A percentile compares a stretch with the other conserved stretches of the same genome.
Conservation (phyloP, 1,140 invertebrate genomes). For the Saccostrea glomerata region DNA sequence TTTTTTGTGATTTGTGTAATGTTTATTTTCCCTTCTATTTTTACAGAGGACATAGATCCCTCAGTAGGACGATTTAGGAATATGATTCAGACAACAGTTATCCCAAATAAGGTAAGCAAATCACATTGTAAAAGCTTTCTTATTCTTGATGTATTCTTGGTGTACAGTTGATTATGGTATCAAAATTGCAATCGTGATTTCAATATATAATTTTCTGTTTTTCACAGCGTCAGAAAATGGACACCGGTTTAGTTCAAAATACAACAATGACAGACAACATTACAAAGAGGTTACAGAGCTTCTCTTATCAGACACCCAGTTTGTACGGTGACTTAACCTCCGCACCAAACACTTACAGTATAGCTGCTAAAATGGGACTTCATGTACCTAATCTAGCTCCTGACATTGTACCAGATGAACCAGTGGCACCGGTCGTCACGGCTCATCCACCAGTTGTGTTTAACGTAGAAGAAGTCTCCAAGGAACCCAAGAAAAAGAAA, state of each 20-base stretch:
- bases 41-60: slow-evolving; percentile 96
- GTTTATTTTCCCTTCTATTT: too few species aligned
- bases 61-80: slow-evolving; percentile 97
- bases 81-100: slow-evolving; percentile 89
- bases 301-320: slow-evolving; percentile 73
- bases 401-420: slow-evolving; percentile 86
- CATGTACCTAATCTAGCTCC: slow-evolving; percentile 96
- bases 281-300: slow-evolving; percentile 72
- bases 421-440: slow-evolving; percentile 77
- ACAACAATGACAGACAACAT: slow-evolving; percentile 72
- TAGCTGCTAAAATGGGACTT: slow-evolving; percentile 90
- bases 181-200: not conserved
- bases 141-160: not conserved
- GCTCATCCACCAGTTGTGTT: slow-evolving; percentile 74
- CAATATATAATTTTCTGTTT: not conserved
- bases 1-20: too few species aligned
- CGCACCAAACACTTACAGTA: slow-evolving; percentile 63
- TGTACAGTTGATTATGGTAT: not conserved
- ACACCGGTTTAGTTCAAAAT: slow-evolving; percentile 59
- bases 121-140: not conserved
- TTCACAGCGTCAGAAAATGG: slow-evolving; percentile 66
- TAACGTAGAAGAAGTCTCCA: slow-evolving; percentile 69
- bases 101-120: slow-evolving; percentile 77
- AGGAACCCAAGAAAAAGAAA: slow-evolving; percentile 97
- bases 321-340: slow-evolving; percentile 83